Base-by-base conservation (phyloP, 2,888 invertebrate species). In the Apamea crenata region DNA sequence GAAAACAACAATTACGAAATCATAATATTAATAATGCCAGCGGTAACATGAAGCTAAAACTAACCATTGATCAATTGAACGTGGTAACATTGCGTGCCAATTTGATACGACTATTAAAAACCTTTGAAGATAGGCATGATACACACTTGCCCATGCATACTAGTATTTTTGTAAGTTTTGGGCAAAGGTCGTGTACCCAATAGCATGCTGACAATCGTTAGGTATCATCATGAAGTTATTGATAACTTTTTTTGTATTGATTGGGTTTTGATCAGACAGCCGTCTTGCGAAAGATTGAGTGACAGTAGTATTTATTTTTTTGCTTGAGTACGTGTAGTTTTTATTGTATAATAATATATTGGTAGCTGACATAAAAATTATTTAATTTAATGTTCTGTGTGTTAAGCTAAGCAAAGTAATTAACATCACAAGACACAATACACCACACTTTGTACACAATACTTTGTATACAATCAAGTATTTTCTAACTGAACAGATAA, bases 151-250 rank as follows among this genome's bases (percentile, higher is more conserved):
- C 3, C 5, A 29, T 16, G 36, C 12, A 10, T 0, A 25, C 1
- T 65, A 32, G 18, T n/a, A 16, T 25, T 65, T 80, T 65, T 18
- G 25, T 72, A 25, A 65, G 44, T 47, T 80, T 65, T 25, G 50
- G 16, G 63, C 3, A 80, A 47, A 80, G 53, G 44, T 72, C 44
- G 14, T 65, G 29, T 65, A 14, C 36, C 12, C 8, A 80, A 79
- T 70, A 29, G 21, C 6, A 36, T 16, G 7, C 25, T 18, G 40
- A 56, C 21, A 25, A n/a, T 16, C 0, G 1, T 10, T 25, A 36
- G n/a, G n/a, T 1, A 12, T 53, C 53, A 10, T 63, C 18, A 74
- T 25, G 14, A 25, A 44, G 16, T 47, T 8, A 53, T 77, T 77
- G 12, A 66, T 36, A 18, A 36, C 1, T 44, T 36, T 44, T 36